Base-by-base conservation (phyloP, 2,797 vertebrate species). In the Pachyuromys duprasi region DNA sequence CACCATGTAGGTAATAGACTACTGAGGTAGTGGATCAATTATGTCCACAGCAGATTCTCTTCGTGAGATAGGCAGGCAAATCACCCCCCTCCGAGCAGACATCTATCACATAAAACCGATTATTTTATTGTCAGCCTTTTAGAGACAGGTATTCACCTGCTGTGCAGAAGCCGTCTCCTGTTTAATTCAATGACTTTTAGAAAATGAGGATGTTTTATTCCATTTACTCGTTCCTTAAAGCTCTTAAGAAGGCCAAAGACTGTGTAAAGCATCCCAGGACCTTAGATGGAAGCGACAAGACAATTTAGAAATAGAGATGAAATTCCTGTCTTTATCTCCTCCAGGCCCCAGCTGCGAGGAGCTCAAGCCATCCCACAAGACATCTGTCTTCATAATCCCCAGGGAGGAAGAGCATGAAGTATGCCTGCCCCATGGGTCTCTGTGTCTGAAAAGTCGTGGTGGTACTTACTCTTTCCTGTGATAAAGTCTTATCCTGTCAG, bases 131-230 rank as follows among this genome's bases (percentile, higher is more conserved):
- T 97, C 91, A 96, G 96, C 63, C 92, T 95, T 94, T 96, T 94
- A 90, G 90, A 96, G 82, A 76, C 74, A 96, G 62, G 75, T 81
- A 93, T 78, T 97, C 86, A 94, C 89, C 70, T 97, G 80, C 89
- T 78, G 91, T 84, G 72, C 79, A 33, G 89, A 94, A 84, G 95
- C 69, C 93, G 96, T 91, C 89, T 87, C 92, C 95, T 97, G 31
- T 94, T 98, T 97, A 97, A 96, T 96, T 97, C 95, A 97, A 86
- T 97, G 97, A 97, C 94, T 98, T 98, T 98, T 96, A 96, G 95
- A 96, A 97, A 97, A 96, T 96, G 94, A 97, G 96, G 96, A 28
- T 86, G 81, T 91, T 95, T 95, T 53, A 90, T 96, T 94, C 91
- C 84, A 86, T 93, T 96, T 95, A 93, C 90, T 96, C 18, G 90